Evolutionary conservation across 2,888 invertebrate species (phyloP).

Genomic region (Embidobia sp.): DNA sequence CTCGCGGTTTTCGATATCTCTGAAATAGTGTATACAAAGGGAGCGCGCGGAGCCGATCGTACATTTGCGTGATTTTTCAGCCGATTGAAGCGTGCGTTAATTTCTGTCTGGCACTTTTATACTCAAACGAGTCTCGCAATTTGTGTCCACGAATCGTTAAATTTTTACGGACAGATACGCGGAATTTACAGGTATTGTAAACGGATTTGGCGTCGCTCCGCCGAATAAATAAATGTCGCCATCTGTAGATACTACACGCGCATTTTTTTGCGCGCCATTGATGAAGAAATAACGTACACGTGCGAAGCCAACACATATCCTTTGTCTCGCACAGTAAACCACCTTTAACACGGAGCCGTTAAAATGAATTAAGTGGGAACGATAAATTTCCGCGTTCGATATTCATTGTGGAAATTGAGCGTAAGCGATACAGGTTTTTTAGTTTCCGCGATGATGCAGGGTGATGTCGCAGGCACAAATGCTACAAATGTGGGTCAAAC

Average conservation of each 20-base stretch:
- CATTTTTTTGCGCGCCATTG: slow-evolving; percentile 32
- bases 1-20: slow-evolving; percentile 26
- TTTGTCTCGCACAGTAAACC: slow-evolving; percentile 41
- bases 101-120: slow-evolving; percentile 52
- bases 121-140: slow-evolving; percentile 32
- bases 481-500: slow-evolving; percentile 28
- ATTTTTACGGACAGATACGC: slow-evolving; percentile 74
- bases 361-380: slow-evolving; percentile 57
- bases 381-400: slow-evolving; percentile 52
- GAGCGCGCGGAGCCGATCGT: background rate
- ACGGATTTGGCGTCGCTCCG: slow-evolving; percentile 64
- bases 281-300: slow-evolving; percentile 42
- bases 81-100: slow-evolving; percentile 22
- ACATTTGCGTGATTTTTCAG: slow-evolving; percentile 21
- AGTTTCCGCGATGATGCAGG: slow-evolving; percentile 9
- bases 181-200: slow-evolving; percentile 75
- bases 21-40: slow-evolving; percentile 13
- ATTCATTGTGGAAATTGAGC: slow-evolving; percentile 37
- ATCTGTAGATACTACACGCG: slow-evolving; percentile 30
- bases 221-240: slow-evolving; percentile 43
- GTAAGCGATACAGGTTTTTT: slow-evolving; percentile 42
- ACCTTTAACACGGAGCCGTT: slow-evolving; percentile 36
- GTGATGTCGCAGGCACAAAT: slow-evolving; percentile 10
- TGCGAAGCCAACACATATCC: slow-evolving; percentile 10
- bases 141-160: slow-evolving; percentile 69